Evolutionary conservation across 2,888 invertebrate genomes (phyloP).

Genomic region (Andrena bucephala): DNA sequence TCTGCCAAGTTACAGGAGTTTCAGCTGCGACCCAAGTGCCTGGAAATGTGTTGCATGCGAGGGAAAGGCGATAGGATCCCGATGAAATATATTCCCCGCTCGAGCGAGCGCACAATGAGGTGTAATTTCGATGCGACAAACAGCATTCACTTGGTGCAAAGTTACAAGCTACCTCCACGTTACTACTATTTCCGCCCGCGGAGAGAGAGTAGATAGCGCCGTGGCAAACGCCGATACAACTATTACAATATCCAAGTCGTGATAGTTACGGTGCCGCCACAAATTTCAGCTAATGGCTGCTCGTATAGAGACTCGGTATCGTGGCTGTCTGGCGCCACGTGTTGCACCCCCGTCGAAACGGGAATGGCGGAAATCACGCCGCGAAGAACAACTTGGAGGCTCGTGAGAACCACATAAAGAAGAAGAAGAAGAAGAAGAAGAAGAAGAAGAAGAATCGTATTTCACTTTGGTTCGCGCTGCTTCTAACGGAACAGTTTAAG

Average conservation of each 20-base stretch:
- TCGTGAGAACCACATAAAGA: neutral
- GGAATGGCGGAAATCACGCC: neutral
- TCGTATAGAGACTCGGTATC: conserved; percentile 24
- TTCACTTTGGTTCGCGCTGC: too few species aligned
- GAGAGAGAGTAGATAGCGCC: conserved; percentile 19
- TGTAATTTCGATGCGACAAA: conserved; percentile 41
- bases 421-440: too few species aligned
- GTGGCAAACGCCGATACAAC: conserved; percentile 44
- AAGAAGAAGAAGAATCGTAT: too few species aligned
- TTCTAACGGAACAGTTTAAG: too few species aligned
- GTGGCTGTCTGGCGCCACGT: conserved; percentile 36
- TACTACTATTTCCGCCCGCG: conserved; percentile 42
- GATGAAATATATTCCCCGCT: conserved; percentile 7
- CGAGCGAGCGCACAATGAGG: neutral
- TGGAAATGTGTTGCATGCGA: conserved; percentile 2
- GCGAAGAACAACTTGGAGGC: neutral
- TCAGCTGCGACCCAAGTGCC: neutral
- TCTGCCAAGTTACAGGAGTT: neutral
- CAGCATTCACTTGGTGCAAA: conserved; percentile 19
- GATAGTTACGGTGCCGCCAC: conserved; percentile 43
- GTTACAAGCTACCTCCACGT: conserved; percentile 39
- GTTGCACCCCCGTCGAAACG: conserved; percentile 24
- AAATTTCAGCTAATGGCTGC: conserved; percentile 56
- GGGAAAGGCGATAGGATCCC: conserved; percentile 5
- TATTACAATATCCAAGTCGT: conserved; percentile 53